These are phyloP conservation scores for Brachypalpus laphriformis DNA, from an alignment of 2,888 invertebrate species.

Conservation along the genomic window DNA sequence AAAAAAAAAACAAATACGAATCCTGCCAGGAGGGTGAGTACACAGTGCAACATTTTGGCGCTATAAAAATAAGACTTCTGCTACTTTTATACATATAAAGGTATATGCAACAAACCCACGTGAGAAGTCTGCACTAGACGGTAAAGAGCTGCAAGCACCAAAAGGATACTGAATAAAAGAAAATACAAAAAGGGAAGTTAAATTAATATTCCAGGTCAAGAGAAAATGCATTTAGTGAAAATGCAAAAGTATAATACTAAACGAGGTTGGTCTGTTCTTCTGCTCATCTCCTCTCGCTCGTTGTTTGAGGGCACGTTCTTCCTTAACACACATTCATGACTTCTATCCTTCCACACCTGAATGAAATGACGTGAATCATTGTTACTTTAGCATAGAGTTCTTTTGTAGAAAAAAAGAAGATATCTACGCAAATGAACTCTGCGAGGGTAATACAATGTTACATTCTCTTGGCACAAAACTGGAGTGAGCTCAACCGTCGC, in stretches of 20 bases:
- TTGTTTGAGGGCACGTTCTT: conserved; percentile 65
- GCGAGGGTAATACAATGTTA: conserved; percentile 52
- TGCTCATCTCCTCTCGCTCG: neutral
- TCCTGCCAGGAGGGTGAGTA: conserved; percentile 42
- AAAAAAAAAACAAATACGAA: neutral
- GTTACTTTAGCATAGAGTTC: conserved; percentile 51
- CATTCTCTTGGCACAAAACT: conserved; percentile 43
- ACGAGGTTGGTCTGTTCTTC: conserved; percentile 39
- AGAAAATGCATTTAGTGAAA: conserved; percentile 72
- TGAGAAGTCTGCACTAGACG: conserved; percentile 56
- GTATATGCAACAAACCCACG: conserved; percentile 42
- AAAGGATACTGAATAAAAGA: conserved; percentile 28
- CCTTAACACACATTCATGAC: conserved; percentile 58
- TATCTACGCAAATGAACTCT: conserved; percentile 22
- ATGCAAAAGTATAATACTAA: conserved; percentile 56
- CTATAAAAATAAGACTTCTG: conserved; percentile 62
- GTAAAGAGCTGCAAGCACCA: conserved; percentile 3
- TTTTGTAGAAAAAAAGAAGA: conserved; percentile 9
- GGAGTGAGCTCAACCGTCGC: neutral
- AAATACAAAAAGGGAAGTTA: conserved; percentile 47
- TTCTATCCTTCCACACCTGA: conserved; percentile 55
- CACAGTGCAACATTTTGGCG: conserved; percentile 50
- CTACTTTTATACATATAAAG: neutral
- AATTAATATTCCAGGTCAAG: conserved; percentile 75
- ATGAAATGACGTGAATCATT: conserved; percentile 72